A percentile compares a stretch with the other conserved stretches of the same genome.
These are phyloP conservation scores for Ctenopoma multispine DNA, from an alignment of 2,797 vertebrate genomes.

Conservation along the genomic window DNA sequence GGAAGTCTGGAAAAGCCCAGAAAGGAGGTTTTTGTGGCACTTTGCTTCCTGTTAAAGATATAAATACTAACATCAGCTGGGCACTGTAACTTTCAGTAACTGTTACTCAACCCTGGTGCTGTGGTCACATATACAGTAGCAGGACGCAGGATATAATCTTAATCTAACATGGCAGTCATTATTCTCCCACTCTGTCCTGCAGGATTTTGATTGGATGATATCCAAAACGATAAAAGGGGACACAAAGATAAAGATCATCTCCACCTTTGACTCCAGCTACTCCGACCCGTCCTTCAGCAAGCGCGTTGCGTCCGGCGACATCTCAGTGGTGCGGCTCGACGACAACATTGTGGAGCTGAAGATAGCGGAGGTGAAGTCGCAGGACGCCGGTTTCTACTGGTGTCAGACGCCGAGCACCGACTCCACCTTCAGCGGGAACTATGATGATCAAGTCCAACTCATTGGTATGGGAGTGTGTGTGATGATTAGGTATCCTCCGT, in stretches of 20 bases:
- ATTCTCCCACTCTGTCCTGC: neutral
- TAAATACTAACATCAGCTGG: neutral
- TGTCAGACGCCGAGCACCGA: conserved; percentile 95
- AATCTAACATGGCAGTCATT: accelerated
- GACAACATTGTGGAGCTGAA: conserved; percentile 89
- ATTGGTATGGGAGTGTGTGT: conserved; percentile 80
- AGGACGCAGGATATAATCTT: neutral
- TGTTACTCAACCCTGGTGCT: too few species aligned
- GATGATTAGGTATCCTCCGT: too few species aligned
- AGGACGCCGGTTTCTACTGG: conserved; percentile 89
- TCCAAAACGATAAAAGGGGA: conserved; percentile 12
- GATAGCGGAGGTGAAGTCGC: conserved; percentile 83
- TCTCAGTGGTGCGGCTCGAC: conserved; percentile 81
- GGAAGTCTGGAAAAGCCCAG: accelerated
- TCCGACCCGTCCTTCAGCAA: conserved; percentile 80
- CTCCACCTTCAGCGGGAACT: conserved; percentile 89
- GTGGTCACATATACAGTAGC: too few species aligned
- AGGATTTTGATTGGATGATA: conserved; percentile 94
- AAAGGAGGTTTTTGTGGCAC: neutral
- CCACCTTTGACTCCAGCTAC: conserved; percentile 90
- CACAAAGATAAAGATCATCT: conserved; percentile 83
- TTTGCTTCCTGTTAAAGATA: neutral
- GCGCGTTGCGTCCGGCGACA: conserved; percentile 84
- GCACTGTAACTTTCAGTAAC: too few species aligned
- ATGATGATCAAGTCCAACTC: conserved; percentile 89